Evolutionary conservation across 2,888 invertebrate genomes (phyloP).

Genomic region (Nephrocerus scutellatus): DNA sequence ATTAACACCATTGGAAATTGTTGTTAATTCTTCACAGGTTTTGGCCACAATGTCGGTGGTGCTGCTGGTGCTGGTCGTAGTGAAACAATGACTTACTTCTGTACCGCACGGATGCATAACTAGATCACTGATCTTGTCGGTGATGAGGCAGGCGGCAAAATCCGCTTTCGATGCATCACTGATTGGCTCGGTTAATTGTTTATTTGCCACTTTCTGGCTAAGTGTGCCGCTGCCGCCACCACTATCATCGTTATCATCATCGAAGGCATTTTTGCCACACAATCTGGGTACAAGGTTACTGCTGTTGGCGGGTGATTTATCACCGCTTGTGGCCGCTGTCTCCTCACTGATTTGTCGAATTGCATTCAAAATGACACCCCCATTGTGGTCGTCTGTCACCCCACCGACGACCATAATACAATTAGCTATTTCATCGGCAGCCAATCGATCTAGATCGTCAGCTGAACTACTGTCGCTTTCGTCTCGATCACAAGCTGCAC

Average conservation of each 20-base stretch:
- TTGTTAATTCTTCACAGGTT: slow-evolving; percentile 38
- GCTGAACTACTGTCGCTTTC: slow-evolving; percentile 26
- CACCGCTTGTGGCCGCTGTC: not conserved
- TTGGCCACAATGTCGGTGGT: slow-evolving; percentile 16
- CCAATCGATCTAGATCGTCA: slow-evolving; percentile 25
- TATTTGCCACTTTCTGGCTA: slow-evolving; percentile 28
- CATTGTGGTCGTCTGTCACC: slow-evolving; percentile 33
- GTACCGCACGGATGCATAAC: slow-evolving; percentile 14
- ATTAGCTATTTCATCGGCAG: slow-evolving; percentile 38
- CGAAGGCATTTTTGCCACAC: slow-evolving; percentile 1
- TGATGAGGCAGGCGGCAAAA: slow-evolving; percentile 16
- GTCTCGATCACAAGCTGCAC: slow-evolving; percentile 30
- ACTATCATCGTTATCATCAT: slow-evolving; percentile 13
- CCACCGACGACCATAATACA: slow-evolving; percentile 40
- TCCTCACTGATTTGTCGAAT: slow-evolving; percentile 30
- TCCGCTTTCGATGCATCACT: slow-evolving; percentile 1
- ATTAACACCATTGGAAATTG: slow-evolving; percentile 43
- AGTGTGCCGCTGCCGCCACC: slow-evolving; percentile 22
- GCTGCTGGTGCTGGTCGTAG: slow-evolving; percentile 3
- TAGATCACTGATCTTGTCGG: slow-evolving; percentile 14
- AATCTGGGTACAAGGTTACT: slow-evolving; percentile 1
- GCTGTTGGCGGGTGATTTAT: not conserved
- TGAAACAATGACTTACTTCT: not conserved
- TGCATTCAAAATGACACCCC: slow-evolving; percentile 35
- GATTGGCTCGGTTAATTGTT: not conserved